These are phyloP conservation scores for Channallabes apus DNA, from an alignment of 2,797 vertebrate species.

Conservation along the genomic window DNA sequence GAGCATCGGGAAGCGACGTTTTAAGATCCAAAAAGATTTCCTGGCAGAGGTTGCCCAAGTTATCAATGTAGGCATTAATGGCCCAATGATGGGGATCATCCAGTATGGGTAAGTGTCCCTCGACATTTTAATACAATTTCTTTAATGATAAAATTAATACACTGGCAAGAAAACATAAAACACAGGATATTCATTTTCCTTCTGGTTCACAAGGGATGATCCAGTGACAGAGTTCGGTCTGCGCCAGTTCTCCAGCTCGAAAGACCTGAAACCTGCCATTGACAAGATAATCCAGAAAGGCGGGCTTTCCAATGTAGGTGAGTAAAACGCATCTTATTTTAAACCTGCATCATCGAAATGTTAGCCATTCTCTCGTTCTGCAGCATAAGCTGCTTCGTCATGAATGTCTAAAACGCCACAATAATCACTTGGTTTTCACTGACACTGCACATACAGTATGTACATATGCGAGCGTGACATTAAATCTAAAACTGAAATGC, in stretches of 20 bases:
- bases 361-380: background rate
- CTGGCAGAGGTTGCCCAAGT: conserved; percentile 82
- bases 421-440: conserved; percentile 64
- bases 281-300: conserved; percentile 92
- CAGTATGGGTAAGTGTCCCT: conserved; percentile 84
- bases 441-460: conserved; percentile 61
- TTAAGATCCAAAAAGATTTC: conserved; percentile 95
- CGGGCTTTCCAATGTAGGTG: conserved; percentile 93
- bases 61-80: conserved; percentile 82
- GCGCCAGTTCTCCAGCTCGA: conserved; percentile 80
- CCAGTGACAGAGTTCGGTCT: conserved; percentile 90
- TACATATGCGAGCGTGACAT: conserved; percentile 68
- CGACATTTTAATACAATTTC: too few species aligned
- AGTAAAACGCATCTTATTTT: conserved; percentile 62
- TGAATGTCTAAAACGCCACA: conserved; percentile 62
- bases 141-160: background rate
- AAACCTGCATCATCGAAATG: background rate
- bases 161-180: background rate
- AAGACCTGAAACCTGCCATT: conserved; percentile 83
- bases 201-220: conserved; percentile 76
- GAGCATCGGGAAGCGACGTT: conserved; percentile 93
- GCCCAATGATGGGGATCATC: conserved; percentile 93
- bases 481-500: conserved; percentile 73
- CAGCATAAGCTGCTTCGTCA: background rate
- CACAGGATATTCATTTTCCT: background rate